Evolutionary conservation across 2,113 vertebrate genomes (phyloP).

Genomic region (Fregata magnificens): DNA sequence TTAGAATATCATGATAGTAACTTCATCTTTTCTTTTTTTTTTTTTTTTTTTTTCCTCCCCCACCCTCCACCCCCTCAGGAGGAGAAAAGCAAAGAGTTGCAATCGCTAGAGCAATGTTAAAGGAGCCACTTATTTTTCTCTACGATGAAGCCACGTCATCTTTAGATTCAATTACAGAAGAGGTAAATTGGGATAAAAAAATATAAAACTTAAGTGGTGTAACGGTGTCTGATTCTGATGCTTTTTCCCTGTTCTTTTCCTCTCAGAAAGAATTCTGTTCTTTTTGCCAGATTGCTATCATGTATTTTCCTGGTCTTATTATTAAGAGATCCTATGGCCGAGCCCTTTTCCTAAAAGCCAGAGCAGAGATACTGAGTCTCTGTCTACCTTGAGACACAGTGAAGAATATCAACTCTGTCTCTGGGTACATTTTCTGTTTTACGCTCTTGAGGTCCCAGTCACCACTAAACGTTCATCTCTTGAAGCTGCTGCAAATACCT

Average conservation of each 20-base stretch:
- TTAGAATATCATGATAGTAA: neutral
- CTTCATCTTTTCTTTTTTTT: neutral
- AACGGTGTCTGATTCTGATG: neutral
- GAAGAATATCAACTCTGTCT: neutral
- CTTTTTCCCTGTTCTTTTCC: neutral
- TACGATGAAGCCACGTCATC: constrained; percentile 99
- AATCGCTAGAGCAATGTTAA: constrained; percentile 93
- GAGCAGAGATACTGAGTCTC: neutral
- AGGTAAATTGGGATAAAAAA: constrained; percentile 77
- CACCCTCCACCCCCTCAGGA: constrained; percentile 70
- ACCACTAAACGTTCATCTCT: neutral
- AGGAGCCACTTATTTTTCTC: constrained; percentile 90
- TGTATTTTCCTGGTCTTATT: neutral
- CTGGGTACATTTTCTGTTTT: neutral
- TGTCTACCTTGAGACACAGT: neutral
- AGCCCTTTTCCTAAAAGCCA: neutral
- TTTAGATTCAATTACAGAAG: constrained; percentile 97
- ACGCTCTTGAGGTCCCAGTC: neutral
- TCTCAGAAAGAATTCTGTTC: neutral
- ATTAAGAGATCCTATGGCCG: neutral
- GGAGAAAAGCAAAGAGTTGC: constrained; percentile 98
- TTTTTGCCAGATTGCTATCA: neutral
- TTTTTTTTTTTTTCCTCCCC: neutral
- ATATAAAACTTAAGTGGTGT: neutral
- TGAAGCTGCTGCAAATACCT: neutral